Evolutionary conservation across 2,888 invertebrate species (phyloP), one percentile per base, ranked within the genome.

Genomic region (Napeogenes sylphis): DNA sequence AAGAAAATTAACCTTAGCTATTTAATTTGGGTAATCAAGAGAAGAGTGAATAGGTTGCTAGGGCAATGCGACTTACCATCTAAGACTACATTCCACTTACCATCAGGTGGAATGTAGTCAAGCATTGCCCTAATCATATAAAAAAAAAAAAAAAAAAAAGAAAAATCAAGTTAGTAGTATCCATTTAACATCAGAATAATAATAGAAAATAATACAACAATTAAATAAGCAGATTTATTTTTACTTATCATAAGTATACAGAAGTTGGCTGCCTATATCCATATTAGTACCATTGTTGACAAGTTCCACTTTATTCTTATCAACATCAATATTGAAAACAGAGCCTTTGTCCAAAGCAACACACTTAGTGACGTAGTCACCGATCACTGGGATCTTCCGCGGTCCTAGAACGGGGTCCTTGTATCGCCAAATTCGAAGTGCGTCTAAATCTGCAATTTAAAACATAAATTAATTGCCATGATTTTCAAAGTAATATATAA

Each of bases 341-440:
- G 83, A 78, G 45, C 85, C 79, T 68, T 87, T 79, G 6, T 84
- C 79, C 42, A 95, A 82, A 54, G 82, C 70, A 1, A 90, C 80
- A 82, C 94, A 95, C 65, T 92, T 94, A 46, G 90, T 88, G 62
- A 92, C 91, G 61, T 93, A 93, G 70, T 95, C 92, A 45, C 94
- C 92, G 63, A 93, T 91, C 33, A 85, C 82, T 0, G 98, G 98
- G 60, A 98, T 93, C 73, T 90, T 93, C 55, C 97, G 91, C 4
- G 96, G 94, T 0, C 97, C 97, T 35, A 95, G 69, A 2, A 92
- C 71, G 0, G 96, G 94, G 83, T 98, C 97, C 62, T 92, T 90
- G 84, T 94, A 97, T 32, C 95, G 92, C 93, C 96, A 95, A 12
- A 98, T 78, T 73, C 92, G 92, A 10, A 98, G 82, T 14, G 86